Evolutionary conservation across 2,888 invertebrate species (phyloP).

Genomic region (Melieria omissa): DNA sequence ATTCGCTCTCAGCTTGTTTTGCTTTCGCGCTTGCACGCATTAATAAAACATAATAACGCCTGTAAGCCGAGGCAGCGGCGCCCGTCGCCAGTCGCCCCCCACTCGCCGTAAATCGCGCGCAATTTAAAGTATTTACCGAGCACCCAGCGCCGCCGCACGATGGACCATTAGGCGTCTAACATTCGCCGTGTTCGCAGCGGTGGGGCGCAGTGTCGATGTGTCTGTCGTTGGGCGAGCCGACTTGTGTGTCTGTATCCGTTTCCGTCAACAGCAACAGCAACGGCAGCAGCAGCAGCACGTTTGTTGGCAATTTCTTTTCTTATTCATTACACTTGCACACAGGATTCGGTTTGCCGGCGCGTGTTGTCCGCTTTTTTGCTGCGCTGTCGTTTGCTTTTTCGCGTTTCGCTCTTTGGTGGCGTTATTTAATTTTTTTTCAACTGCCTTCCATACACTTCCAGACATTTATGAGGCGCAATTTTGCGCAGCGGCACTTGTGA

Average conservation of each 20-base stretch:
- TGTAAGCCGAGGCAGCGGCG: conserved; percentile 47
- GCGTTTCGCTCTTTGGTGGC: background rate
- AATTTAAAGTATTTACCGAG: too few relatives aligned
- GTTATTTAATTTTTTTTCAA: background rate
- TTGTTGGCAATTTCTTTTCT: background rate
- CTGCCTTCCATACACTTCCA: conserved; percentile 11
- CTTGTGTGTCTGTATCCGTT: background rate
- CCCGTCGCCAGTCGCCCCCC: too few relatives aligned
- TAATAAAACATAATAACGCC: conserved; percentile 57
- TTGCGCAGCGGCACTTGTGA: conserved; percentile 58
- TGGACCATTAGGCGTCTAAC: background rate
- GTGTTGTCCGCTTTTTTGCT: background rate
- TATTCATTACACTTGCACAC: background rate
- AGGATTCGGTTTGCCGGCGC: background rate
- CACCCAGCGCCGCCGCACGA: too few relatives aligned
- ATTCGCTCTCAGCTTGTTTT: background rate
- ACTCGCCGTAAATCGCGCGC: too few relatives aligned
- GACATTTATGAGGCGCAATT: conserved; percentile 55
- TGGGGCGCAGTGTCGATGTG: background rate
- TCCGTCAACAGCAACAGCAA: background rate
- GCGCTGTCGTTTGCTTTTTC: background rate
- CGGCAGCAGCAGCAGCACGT: background rate
- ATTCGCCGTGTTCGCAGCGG: background rate
- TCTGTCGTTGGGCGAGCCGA: background rate
- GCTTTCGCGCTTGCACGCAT: conserved; percentile 39